A percentile compares a stretch with the other conserved stretches of the same genome.
These are phyloP conservation scores for Thymelicus lineola DNA, from an alignment of 2,888 invertebrate species.

Conservation along the genomic window DNA sequence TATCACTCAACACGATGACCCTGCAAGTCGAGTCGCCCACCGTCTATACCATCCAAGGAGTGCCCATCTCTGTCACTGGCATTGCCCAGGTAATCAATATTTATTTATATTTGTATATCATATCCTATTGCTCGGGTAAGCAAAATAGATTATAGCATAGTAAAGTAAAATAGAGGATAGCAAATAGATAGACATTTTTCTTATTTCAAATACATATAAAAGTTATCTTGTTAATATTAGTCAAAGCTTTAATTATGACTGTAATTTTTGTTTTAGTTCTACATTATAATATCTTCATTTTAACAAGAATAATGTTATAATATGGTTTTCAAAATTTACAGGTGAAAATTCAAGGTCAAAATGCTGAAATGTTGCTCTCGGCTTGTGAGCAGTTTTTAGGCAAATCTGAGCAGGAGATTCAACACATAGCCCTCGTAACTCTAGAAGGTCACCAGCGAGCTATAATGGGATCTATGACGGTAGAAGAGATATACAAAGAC, in stretches of 20 bases:
- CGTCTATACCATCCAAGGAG: constrained; percentile 98
- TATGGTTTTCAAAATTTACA: constrained; percentile 57
- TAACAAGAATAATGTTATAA: background rate
- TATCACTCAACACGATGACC: constrained; percentile 98
- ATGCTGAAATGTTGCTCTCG: constrained; percentile 94
- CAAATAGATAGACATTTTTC: no score
- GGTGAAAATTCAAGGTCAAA: constrained; percentile 96
- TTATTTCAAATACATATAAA: no score
- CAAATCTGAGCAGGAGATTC: constrained; percentile 94
- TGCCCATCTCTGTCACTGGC: constrained; percentile 98
- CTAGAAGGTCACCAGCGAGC: constrained; percentile 97
- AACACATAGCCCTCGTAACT: constrained; percentile 95
- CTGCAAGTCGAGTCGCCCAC: constrained; percentile 97
- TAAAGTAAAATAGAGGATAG: no score
- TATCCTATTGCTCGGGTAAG: no score
- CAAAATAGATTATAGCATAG: no score
- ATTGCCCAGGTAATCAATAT: constrained; percentile 93
- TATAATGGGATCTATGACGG: constrained; percentile 98
- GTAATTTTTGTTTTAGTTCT: no score
- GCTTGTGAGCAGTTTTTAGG: constrained; percentile 98
- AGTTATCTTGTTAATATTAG: no score
- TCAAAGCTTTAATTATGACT: no score
- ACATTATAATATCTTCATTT: no score
- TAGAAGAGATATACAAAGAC: constrained; percentile 98
- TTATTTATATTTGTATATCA: no score